phyloP scores from a whole-genome alignment of 2,113 vertebrate species.

The Promerops cafer region DNA sequence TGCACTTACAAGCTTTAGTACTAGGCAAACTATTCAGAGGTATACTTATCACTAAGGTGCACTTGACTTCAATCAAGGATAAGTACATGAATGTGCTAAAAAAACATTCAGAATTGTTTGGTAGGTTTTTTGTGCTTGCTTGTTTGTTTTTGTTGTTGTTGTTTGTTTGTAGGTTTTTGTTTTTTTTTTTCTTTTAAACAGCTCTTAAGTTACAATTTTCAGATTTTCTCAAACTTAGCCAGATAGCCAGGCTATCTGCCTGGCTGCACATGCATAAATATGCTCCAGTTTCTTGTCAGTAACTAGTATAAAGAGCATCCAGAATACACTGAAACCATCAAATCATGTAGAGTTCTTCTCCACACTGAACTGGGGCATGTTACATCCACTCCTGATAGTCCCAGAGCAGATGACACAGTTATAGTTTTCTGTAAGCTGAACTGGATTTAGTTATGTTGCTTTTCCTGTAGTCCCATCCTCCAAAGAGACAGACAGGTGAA shows the following conservation, averaged over 20 bases:
- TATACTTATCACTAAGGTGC: not conserved
- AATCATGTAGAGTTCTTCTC: not conserved
- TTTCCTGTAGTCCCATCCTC: not conserved
- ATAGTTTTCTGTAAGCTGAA: not conserved
- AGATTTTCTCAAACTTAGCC: not conserved
- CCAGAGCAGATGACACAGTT: not conserved
- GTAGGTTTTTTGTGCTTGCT: not conserved
- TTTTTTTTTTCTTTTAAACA: not conserved
- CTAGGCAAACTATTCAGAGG: not conserved
- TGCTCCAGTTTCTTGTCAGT: not conserved
- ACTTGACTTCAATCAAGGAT: not conserved
- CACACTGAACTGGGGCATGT: not conserved
- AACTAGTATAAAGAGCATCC: not conserved
- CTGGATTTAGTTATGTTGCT: not conserved
- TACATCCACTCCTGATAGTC: not conserved
- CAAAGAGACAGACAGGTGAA: not conserved
- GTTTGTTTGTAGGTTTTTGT: no score
- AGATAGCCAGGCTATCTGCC: not conserved
- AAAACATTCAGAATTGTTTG: not conserved
- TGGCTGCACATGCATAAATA: fast-evolving
- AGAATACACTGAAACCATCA: not conserved
- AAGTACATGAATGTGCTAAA: not conserved
- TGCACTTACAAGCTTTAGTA: not conserved
- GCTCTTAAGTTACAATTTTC: fast-evolving
- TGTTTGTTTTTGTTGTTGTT: not conserved